Percentiles rank a stretch among this genome's conserved stretches.
phyloP scores from a whole-genome alignment of 2,113 vertebrate species.

The Bungarus multicinctus region DNA sequence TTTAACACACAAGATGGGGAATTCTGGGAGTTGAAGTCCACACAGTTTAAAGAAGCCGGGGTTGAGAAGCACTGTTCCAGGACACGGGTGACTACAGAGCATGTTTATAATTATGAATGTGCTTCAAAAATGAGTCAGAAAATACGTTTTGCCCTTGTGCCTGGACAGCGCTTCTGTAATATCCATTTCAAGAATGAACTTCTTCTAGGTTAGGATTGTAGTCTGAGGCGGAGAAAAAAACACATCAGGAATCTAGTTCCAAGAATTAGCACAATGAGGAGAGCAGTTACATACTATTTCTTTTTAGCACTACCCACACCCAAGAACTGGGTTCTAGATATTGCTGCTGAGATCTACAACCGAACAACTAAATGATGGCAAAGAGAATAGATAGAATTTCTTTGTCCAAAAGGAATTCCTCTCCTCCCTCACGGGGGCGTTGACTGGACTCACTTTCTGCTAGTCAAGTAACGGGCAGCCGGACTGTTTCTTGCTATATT shows the following conservation, averaged over 20 bases:
- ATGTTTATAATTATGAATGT: neutral
- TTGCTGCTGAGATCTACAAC: neutral
- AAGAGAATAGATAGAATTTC: neutral
- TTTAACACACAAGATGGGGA: neutral
- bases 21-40: neutral
- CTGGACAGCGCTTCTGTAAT: neutral
- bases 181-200: neutral
- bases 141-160: neutral
- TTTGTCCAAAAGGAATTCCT: too few relatives aligned
- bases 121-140: neutral
- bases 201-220: neutral
- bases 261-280: neutral
- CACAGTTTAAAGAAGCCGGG: neutral
- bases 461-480: conserved; percentile 88
- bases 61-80: neutral
- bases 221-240: neutral
- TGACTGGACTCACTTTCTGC: conserved; percentile 76
- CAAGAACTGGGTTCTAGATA: neutral
- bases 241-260: neutral
- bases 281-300: neutral
- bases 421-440: too few relatives aligned
- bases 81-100: neutral
- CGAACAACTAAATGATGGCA: neutral
- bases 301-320: neutral
- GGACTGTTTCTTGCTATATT: conserved; percentile 94